Conservation (phyloP, 1,140 invertebrate genomes). For the Aradophagus sp. region DNA sequence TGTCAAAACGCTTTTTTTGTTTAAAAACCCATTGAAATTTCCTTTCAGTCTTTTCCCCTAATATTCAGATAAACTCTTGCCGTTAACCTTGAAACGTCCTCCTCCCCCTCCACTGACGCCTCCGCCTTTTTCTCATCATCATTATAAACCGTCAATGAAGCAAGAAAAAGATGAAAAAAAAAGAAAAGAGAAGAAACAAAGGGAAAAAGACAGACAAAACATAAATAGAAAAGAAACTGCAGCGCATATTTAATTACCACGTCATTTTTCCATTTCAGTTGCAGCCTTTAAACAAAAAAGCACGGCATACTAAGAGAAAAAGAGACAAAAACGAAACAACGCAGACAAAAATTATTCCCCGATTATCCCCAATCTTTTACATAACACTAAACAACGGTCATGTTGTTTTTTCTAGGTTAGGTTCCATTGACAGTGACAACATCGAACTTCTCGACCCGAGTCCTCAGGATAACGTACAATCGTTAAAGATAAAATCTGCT, state of each 20-base stretch:
- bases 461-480: too few species aligned
- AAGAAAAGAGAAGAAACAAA: slow-evolving; percentile 4
- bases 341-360: slow-evolving; percentile 1
- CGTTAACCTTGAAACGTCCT: slow-evolving; percentile 29
- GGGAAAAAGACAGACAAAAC: background rate
- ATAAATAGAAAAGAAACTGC: slow-evolving; percentile 8
- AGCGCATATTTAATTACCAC: slow-evolving; percentile 19
- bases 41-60: background rate
- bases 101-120: too few species aligned
- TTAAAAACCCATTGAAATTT: slow-evolving; percentile 4
- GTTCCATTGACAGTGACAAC: slow-evolving; percentile 13
- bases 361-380: slow-evolving; percentile 23
- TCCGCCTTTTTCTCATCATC: too few species aligned
- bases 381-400: slow-evolving; percentile 13
- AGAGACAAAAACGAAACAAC: background rate
- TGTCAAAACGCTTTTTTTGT: background rate
- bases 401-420: slow-evolving; percentile 39
- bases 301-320: slow-evolving; percentile 1
- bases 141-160: too few species aligned
- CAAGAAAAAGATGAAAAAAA: slow-evolving; percentile 4
- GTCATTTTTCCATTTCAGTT: slow-evolving; percentile 6
- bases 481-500: too few species aligned
- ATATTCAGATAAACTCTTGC: slow-evolving; percentile 9
- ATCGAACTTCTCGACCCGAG: background rate
- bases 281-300: background rate